These are phyloP conservation scores for Heliothis peltigera DNA, from an alignment of 2,888 invertebrate genomes.

Conservation along the genomic window DNA sequence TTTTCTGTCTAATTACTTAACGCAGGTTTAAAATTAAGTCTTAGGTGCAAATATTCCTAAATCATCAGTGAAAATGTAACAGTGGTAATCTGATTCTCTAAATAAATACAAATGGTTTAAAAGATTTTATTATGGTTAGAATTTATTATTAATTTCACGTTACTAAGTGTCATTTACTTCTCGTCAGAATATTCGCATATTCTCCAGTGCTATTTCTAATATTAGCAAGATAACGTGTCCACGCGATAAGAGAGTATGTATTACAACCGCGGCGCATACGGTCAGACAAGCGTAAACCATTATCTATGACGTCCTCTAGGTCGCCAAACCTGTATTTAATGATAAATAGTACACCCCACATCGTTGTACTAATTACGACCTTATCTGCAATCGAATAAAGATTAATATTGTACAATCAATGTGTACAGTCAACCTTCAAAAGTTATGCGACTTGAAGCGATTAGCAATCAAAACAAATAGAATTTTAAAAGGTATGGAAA, in stretches of 20 bases:
- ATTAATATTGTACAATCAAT: constrained; percentile 43
- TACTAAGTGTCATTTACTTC: constrained; percentile 5
- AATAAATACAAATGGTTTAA: not conserved
- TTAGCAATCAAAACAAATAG: constrained; percentile 65
- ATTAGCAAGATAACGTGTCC: constrained; percentile 15
- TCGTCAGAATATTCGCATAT: constrained; percentile 12
- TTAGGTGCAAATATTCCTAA: not conserved
- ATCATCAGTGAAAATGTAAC: not conserved
- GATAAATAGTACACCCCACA: constrained; percentile 63
- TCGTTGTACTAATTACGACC: constrained; percentile 50
- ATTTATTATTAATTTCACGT: not conserved
- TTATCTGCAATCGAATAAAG: constrained; percentile 40
- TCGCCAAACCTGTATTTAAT: constrained; percentile 76
- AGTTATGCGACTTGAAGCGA: constrained; percentile 65
- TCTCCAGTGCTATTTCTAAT: constrained; percentile 36
- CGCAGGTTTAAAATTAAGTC: not conserved
- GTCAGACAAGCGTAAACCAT: constrained; percentile 60
- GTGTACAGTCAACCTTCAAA: constrained; percentile 71
- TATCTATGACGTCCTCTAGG: constrained; percentile 67
- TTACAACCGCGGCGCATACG: constrained; percentile 47
- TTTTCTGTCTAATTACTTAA: not conserved
- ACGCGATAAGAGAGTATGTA: constrained; percentile 40
- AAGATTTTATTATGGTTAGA: not conserved
- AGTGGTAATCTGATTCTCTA: not conserved
- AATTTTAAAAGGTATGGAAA: constrained; percentile 61